Conservation (phyloP, 2,888 invertebrate species). For the Aromia moschata region DNA sequence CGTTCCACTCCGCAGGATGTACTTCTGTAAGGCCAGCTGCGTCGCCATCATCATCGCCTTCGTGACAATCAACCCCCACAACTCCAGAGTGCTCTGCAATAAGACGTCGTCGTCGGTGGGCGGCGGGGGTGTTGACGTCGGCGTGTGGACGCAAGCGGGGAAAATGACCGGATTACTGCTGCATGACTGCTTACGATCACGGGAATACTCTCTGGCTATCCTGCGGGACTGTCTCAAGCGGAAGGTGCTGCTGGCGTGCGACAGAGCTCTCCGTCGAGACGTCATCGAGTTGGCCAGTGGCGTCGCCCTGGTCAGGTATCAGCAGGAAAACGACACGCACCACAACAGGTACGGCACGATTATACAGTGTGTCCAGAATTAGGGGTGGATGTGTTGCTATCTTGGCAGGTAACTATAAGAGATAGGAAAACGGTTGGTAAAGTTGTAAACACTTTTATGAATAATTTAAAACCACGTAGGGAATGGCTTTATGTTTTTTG, state of each 20-base stretch:
- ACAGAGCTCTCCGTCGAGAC: constrained; percentile 69
- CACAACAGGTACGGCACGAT: constrained; percentile 27
- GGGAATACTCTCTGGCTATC: constrained; percentile 35
- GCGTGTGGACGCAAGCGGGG: constrained; percentile 44
- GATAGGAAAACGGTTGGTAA: no score
- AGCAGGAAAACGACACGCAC: constrained; percentile 59
- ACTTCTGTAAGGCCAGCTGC: constrained; percentile 23
- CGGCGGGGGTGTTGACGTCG: no score
- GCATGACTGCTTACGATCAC: constrained; percentile 43
- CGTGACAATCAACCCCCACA: constrained; percentile 23
- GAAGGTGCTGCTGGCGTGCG: constrained; percentile 68
- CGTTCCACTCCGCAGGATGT: constrained; percentile 31
- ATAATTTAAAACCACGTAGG: no score
- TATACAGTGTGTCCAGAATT: no score
- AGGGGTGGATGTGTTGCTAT: no score
- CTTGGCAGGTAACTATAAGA: no score
- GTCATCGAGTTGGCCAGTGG: constrained; percentile 72
- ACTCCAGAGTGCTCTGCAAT: constrained; percentile 21
- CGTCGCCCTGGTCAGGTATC: constrained; percentile 68
- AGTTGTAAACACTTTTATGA: no score
- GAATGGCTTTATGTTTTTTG: no score
- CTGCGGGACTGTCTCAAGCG: constrained; percentile 64
- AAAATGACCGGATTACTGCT: constrained; percentile 47
- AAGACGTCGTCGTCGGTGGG: constrained; percentile 22
- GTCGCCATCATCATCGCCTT: constrained; percentile 28